phyloP scores from a whole-genome alignment of 1,140 invertebrate genomes.

The Pachypeltis micranthus region DNA sequence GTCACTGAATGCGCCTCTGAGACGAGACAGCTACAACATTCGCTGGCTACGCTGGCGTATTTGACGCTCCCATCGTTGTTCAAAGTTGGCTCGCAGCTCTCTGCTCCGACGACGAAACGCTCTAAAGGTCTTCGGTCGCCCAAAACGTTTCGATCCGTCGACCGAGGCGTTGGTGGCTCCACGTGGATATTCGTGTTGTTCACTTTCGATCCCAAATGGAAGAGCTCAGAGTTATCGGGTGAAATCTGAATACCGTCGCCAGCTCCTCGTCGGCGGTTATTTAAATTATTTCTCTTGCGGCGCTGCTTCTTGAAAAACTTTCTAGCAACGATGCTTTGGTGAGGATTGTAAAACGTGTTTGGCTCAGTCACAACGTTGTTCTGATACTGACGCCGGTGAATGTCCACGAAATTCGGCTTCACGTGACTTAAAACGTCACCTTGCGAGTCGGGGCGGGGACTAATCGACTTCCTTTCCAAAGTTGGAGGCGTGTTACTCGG shows the following conservation, averaged over 20 bases:
- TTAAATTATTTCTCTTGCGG: constrained; percentile 58
- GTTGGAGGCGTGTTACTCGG: constrained; percentile 28
- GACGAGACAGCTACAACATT: constrained; percentile 20
- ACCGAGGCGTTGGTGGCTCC: constrained; percentile 32
- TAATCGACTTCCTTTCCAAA: constrained; percentile 35
- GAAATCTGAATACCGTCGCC: constrained; percentile 43
- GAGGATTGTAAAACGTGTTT: constrained; percentile 82
- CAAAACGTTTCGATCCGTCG: constrained; percentile 17
- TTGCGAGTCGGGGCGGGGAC: constrained; percentile 31
- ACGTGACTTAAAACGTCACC: constrained; percentile 31
- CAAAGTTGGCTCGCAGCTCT: constrained; percentile 15
- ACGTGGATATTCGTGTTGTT: constrained; percentile 68
- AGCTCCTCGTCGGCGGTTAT: constrained; percentile 47
- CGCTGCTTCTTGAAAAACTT: constrained; percentile 81
- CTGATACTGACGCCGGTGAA: constrained; percentile 56
- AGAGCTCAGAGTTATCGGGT: constrained; percentile 45
- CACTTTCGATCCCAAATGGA: constrained; percentile 41
- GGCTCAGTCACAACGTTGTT: constrained; percentile 58
- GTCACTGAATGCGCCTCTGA: constrained; percentile 23
- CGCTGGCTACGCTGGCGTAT: constrained; percentile 19
- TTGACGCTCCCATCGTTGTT: constrained; percentile 22
- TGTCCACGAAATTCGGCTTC: constrained; percentile 50
- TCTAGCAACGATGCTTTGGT: constrained; percentile 80
- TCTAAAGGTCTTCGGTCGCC: constrained; percentile 17
- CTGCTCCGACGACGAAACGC: constrained; percentile 27